phyloP scores from a whole-genome alignment of 37 sponge, comb jelly and placozoan species.

The Corticium candelabrum region DNA sequence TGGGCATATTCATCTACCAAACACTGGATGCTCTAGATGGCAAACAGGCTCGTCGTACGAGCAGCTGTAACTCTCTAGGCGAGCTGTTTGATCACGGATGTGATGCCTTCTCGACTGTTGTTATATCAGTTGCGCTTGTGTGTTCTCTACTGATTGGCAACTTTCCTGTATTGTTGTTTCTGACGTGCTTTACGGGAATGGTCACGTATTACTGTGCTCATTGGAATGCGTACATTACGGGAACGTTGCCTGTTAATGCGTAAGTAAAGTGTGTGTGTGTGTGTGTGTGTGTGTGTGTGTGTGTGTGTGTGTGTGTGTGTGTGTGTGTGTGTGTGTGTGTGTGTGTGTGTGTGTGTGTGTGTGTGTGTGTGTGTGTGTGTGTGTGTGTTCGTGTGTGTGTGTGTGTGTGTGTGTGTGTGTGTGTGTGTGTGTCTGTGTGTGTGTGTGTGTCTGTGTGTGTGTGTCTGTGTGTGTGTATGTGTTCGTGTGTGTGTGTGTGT shows the following conservation, averaged over 20 bases:
- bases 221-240: constrained; percentile 83
- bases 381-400: no score
- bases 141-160: constrained; percentile 35
- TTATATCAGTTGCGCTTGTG: constrained; percentile 32
- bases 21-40: constrained; percentile 88
- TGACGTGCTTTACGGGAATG: constrained; percentile 6
- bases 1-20: constrained; percentile 75
- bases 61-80: constrained; percentile 51
- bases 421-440: neutral
- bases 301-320: neutral
- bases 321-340: constrained; percentile 18
- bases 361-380: constrained; percentile 7
- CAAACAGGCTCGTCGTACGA: constrained; percentile 87
- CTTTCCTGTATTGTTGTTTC: constrained; percentile 7
- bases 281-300: neutral
- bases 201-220: constrained; percentile 51
- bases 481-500: no score
- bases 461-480: no score
- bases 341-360: neutral
- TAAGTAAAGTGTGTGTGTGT: constrained; percentile 13
- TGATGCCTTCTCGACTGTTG: constrained; percentile 68
- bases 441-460: neutral
- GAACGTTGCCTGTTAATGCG: constrained; percentile 57
- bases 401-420: neutral
- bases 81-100: constrained; percentile 97